Evolutionary conservation across 2,888 invertebrate genomes (phyloP).

Genomic region (Melolontha melolontha): DNA sequence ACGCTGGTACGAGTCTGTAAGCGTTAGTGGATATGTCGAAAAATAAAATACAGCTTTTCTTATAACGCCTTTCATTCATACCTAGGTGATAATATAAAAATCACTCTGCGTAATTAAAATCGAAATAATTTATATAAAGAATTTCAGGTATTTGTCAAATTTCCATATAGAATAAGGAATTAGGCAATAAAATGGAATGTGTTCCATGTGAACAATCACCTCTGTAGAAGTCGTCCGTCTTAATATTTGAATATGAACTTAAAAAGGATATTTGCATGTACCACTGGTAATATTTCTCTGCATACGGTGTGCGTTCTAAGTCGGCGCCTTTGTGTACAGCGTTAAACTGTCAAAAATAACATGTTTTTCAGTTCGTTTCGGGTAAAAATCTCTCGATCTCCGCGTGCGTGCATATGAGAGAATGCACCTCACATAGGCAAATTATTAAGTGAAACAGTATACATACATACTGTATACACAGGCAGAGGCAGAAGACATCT

Average conservation of each 20-base stretch:
- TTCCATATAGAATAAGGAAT: too few species aligned
- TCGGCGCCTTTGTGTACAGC: conserved; percentile 27
- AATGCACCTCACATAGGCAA: conserved; percentile 33
- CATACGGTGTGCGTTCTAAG: conserved; percentile 6
- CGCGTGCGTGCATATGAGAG: conserved; percentile 8
- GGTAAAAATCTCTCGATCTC: conserved; percentile 27
- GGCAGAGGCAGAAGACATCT: conserved; percentile 11
- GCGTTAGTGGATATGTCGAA: too few species aligned
- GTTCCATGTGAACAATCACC: too few species aligned
- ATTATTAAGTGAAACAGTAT: conserved; percentile 23
- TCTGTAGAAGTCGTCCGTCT: too few species aligned
- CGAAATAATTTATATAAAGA: too few species aligned
- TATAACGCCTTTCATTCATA: too few species aligned
- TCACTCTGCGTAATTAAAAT: too few species aligned
- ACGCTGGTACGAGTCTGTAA: too few species aligned
- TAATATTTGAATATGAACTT: conserved; percentile 28
- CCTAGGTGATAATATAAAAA: too few species aligned
- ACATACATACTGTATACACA: not conserved
- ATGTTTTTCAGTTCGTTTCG: conserved; percentile 25
- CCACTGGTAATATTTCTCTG: conserved; percentile 10
- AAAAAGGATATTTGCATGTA: conserved; percentile 21
- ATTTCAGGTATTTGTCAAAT: too few species aligned
- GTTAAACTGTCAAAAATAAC: conserved; percentile 38
- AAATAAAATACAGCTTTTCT: too few species aligned
- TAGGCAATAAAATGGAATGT: too few species aligned